Evolutionary conservation across 2,113 vertebrate species (phyloP).

Genomic region (Hyperoodon ampullatus): DNA sequence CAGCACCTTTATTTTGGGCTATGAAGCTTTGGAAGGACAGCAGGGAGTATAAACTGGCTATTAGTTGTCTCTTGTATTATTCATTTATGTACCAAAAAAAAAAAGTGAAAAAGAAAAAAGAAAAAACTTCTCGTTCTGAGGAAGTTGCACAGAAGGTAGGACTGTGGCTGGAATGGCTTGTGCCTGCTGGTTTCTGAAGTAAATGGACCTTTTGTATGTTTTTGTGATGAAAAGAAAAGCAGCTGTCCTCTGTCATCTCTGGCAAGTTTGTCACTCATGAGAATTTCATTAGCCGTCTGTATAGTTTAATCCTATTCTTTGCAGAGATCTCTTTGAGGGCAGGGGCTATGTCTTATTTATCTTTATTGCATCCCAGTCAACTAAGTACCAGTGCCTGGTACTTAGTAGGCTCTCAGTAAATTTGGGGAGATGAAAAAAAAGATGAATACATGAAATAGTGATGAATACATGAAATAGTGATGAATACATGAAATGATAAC

Average conservation of each 20-base stretch:
- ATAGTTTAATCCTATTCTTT: neutral
- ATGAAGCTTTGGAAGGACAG: slow-evolving; percentile 70
- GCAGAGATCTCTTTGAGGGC: neutral
- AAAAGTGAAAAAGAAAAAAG: neutral
- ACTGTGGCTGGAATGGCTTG: no score
- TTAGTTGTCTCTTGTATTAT: slow-evolving; percentile 45
- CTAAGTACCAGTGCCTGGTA: neutral
- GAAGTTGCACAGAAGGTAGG: neutral
- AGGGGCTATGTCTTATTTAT: neutral
- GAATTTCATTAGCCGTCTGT: neutral
- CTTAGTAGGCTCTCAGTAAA: neutral
- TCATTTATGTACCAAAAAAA: slow-evolving; percentile 8
- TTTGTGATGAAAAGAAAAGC: neutral
- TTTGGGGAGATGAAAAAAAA: neutral
- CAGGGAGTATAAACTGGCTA: slow-evolving; percentile 63
- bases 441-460: neutral
- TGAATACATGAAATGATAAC: neutral
- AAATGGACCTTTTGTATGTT: neutral
- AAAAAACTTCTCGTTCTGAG: neutral
- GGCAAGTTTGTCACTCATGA: neutral
- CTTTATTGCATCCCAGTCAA: neutral
- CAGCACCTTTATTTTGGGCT: slow-evolving; percentile 79
- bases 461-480: neutral
- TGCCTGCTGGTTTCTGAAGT: neutral
- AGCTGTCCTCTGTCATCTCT: neutral